Base-by-base conservation (phyloP, 2,888 invertebrate genomes). In the Microctonus aethiopoides region DNA sequence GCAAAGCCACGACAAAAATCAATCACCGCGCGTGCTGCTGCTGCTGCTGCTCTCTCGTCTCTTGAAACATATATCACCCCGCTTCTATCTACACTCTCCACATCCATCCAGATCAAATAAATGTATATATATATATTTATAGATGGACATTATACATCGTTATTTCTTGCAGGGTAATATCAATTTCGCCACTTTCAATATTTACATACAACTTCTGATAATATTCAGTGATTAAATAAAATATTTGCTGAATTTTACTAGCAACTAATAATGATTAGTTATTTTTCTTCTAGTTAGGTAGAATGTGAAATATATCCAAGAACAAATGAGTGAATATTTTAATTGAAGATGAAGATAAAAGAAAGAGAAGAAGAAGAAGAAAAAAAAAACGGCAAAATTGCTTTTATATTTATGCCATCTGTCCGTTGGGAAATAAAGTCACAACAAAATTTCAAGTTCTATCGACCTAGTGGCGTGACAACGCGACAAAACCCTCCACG, bases 1-100 rank as follows among this genome's bases (percentile, higher is more conserved):
- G 83, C 83, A 83, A 83, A 84, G 83, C 84, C 83, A 84, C 85
- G 84, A 84, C 86, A 86, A 86, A 86, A 86, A 86, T 86, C 86
- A 86, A 86, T 86, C 86, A 86, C 83, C 75, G 72, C 64, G 60
- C 63, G 59, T 64, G 34, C 22, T 54, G 24, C 78, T 70, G 41
- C n/a, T n/a, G n/a, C n/a, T n/a, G n/a, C n/a, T n/a, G n/a, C 68
- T 67, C 68, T 72, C 72, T 67, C 65, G 63, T 46, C 24, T 69
- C 65, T 22, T 9, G 20, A 29, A 13, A 36, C 34, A 51, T n/a
- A n/a, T 54, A 52, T n/a, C 32, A 5, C 32, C 7, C 64, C 41
- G 46, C 36, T 29, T 34, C 54, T 57, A 39, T 22, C 51, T 63
- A 52, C 68, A 67, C 68, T 63, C 52, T 70, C 68, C 65, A 71